Base-by-base conservation (phyloP, 2,113 vertebrate genomes). In the Poeciliopsis occidentalis region DNA sequence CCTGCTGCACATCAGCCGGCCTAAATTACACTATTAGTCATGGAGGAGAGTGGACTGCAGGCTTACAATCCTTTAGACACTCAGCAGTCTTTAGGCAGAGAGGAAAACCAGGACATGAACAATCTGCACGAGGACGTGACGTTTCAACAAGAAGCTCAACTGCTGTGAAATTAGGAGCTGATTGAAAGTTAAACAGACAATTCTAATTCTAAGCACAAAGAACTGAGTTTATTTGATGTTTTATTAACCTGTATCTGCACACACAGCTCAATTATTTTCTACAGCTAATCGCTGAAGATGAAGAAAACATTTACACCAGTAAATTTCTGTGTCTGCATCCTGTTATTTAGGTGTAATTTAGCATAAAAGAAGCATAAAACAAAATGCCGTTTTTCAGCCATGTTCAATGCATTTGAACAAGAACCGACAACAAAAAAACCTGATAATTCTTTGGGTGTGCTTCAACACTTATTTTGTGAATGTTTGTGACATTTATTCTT, bases 1-100 rank as follows among this genome's bases (percentile, higher is more conserved):
- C 54, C 75, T 71, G 70, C 66, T 75, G 60, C 78, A 76, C 67
- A 61, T 83, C 71, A 76, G 10, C 72, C 41, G 67, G 65, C 66
- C 80, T 65, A 85, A 85, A 89, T 85, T 54, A 82, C 71, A 73
- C 70, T 71, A 73, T 85, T 81, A 85, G 80, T 79, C 66, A 84
- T 71, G 77, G 81, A 76, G 73, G 57, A 79, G 68, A 78, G 77
- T 66, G 67, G 57, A 71, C 69, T 27, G 29, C 32, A 37, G 70
- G 30, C 64, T 78, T 75, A 60, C 79, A 67, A 57, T 67, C 68
- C 73, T 26, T 67, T 67, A 39, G 66, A 68, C 64, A 71, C 71
- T 81, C 41, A 57, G 41, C 34, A 30, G 30, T 69, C 69, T 70
- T 66, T 29, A 73, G 24, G 73, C 39, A 32, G 29, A 65, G 69